Percentiles rank a stretch among this genome's conserved stretches.
phyloP scores from a whole-genome alignment of 2,888 invertebrate genomes.

The Ceraclea dissimilis region DNA sequence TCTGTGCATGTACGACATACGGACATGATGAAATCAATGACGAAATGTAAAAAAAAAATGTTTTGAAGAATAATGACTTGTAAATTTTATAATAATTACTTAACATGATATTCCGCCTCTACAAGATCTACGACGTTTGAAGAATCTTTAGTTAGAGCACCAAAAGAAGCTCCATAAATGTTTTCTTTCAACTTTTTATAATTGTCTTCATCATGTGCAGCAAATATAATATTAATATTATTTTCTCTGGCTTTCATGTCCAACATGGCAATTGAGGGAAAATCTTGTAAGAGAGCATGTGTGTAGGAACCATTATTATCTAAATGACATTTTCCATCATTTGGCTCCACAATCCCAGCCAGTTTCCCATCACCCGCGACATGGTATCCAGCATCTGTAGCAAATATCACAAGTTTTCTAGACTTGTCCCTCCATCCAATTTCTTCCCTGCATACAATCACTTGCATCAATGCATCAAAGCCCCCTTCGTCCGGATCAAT shows the following conservation, averaged over 20 bases:
- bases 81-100: not conserved
- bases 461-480: slow-evolving; percentile 83
- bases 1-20: too few species aligned
- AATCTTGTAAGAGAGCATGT: slow-evolving; percentile 56
- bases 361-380: slow-evolving; percentile 71
- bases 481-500: slow-evolving; percentile 74
- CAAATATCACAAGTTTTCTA: slow-evolving; percentile 66
- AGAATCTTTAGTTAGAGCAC: slow-evolving; percentile 53
- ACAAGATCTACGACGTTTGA: slow-evolving; percentile 60
- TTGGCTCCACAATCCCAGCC: slow-evolving; percentile 60
- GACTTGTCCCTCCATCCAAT: slow-evolving; percentile 75
- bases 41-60: too few species aligned
- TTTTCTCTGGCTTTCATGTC: slow-evolving; percentile 56
- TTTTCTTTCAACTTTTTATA: slow-evolving; percentile 51
- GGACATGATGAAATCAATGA: too few species aligned
- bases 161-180: slow-evolving; percentile 62
- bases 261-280: slow-evolving; percentile 68
- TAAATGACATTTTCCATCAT: slow-evolving; percentile 64
- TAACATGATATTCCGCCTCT: slow-evolving; percentile 55
- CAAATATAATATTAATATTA: slow-evolving; percentile 72
- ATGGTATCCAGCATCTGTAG: slow-evolving; percentile 73
- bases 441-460: slow-evolving; percentile 58
- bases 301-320: slow-evolving; percentile 48
- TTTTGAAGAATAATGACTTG: not conserved
- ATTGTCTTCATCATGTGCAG: slow-evolving; percentile 42